Base-by-base conservation (phyloP, 1,140 invertebrate species). In the Augochlora pura region DNA sequence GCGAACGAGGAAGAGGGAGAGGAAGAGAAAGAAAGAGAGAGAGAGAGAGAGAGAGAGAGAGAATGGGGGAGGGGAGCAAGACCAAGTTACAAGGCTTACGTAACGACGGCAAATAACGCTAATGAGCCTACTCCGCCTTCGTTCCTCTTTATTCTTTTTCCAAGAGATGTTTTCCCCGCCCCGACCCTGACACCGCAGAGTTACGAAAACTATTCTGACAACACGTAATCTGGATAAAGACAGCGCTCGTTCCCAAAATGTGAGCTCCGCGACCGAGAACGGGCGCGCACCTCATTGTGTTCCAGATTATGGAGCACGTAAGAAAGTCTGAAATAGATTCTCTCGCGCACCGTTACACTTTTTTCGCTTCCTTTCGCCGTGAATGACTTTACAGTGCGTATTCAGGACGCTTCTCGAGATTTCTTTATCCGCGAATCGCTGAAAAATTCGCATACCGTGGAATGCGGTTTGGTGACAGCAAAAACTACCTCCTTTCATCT, bases 51-150 rank as follows among this genome's bases (percentile, higher is more conserved):
- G 42, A 46, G 10, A 25, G 3, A 39, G 32, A 69, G 49, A 25
- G 3, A 39, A 25, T 65, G 49, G 60, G 25, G 16, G 54, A 38
- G 32, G n/a, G 52, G 27, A 72, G 63, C 73, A 80, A 88, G 81
- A 85, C 52, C 27, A 52, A 66, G 60, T 21, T 80, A 18, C 83
- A 46, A 46, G 88, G 87, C 88, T 93, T 93, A 93, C 88, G 89
- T 92, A 93, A 93, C 89, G 89, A 89, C 87, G 82, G 90, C 90
- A 92, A 93, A 92, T 92, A 93, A 93, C 91, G 90, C 90, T 93
- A 93, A 93, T 93, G 92, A 92, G 89, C 89, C 88, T 89, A 89
- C 89, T 89, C 83, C 81, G 86, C 85, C 88, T 90, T 85, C 82
- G 82, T 84, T 66, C 76, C 71, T 78, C 63, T 76, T 63, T 62